Base-by-base conservation (phyloP, 2,113 vertebrate species). In the Coreoperca whiteheadi region DNA sequence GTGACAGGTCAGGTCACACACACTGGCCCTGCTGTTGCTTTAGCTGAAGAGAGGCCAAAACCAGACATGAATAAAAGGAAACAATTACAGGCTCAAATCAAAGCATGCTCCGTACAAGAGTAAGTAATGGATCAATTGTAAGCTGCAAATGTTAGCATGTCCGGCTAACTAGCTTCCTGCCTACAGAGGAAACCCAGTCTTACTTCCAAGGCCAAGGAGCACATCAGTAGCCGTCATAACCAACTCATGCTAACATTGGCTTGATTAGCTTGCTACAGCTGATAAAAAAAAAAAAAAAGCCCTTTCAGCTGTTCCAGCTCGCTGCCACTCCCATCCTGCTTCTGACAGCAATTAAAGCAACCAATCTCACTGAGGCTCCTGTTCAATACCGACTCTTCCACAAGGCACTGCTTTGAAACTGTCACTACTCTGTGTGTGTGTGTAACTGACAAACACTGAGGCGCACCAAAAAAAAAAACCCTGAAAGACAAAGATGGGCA, bases 331-430 rank as follows among this genome's bases (percentile, higher is more conserved):
- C 87, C 87, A 76, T 84, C 75, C 50, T 50, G 50, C 79, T 61
- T 81, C 82, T 85, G 83, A 90, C 89, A 85, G 91, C 89, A 92
- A 91, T 91, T 90, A 89, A 84, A 88, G 79, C 85, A 51, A 48
- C 56, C 50, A 63, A 61, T 80, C 82, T 84, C 74, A 75, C 84
- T 16, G 32, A 74, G 70, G 74, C 87, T 77, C 73, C 79, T 81
- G 70, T 78, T 92, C 82, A 85, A 82, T 81, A 70, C 72, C 32
- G 11, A 30, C 78, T 83, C 81, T 57, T 81, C 76, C 83, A 88
- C 77, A 28, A 85, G 69, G 57, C 81, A 21, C 59, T 53, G 77
- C 89, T 90, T 89, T 87, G 86, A 90, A 89, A 86, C 83, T 70
- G 84, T 81, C 81, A 82, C 81, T 48, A 23, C 23, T 74, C 30